Conservation (phyloP, 1,140 invertebrate genomes). For the Zaprionus taronus region DNA sequence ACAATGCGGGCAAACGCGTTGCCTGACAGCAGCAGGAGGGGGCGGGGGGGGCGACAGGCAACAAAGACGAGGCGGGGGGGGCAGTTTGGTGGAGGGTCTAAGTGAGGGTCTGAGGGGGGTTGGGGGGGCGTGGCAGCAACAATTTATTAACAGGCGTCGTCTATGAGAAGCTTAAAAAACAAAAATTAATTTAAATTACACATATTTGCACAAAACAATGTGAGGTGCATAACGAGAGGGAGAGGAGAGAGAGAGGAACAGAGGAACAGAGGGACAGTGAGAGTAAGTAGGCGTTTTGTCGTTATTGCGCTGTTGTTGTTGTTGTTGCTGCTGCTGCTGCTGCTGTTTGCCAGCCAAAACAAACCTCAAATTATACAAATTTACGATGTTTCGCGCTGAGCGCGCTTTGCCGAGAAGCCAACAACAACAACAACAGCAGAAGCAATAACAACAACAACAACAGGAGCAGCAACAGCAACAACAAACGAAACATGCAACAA, state of each 20-base stretch:
- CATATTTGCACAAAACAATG: constrained; percentile 56
- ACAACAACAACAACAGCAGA: constrained; percentile 11
- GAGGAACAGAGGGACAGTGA: not conserved
- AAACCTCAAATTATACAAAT: constrained; percentile 59
- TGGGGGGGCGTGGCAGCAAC: constrained; percentile 34
- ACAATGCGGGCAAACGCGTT: constrained; percentile 5
- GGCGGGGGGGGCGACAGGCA: not conserved
- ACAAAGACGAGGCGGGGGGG: not conserved
- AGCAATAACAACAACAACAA: constrained; percentile 13
- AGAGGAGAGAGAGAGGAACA: no score
- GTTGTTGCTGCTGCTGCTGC: constrained; percentile 6
- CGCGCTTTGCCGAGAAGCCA: constrained; percentile 39
- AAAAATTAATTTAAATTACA: constrained; percentile 64
- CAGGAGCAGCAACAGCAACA: not conserved
- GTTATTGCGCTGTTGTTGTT: constrained; percentile 20
- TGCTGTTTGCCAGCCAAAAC: constrained; percentile 28
- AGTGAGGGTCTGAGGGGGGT: not conserved
- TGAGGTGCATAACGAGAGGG: constrained; percentile 11
- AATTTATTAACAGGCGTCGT: constrained; percentile 57
- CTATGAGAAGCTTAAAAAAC: constrained; percentile 53
- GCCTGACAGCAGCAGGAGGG: not conserved
- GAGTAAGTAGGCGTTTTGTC: not conserved
- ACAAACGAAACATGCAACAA: not conserved
- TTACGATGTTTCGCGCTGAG: constrained; percentile 49
- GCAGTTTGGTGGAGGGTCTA: no score